These are phyloP conservation scores for Brachynemurus nebulosus DNA, from an alignment of 2,888 invertebrate species.

Conservation along the genomic window DNA sequence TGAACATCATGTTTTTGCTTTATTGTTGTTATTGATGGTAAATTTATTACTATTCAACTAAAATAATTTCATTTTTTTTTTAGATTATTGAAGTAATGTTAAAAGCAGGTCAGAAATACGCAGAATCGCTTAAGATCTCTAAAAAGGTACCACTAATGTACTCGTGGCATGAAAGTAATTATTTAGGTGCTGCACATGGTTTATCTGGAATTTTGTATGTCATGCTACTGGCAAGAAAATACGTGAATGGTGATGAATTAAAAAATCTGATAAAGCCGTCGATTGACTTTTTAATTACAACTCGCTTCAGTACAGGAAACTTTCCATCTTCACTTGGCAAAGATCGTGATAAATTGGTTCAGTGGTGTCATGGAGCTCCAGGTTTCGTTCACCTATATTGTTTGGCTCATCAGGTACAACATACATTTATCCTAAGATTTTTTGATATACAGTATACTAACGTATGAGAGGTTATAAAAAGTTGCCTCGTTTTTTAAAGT, in stretches of 20 bases:
- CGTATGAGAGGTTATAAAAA: no score
- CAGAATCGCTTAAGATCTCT: slow-evolving; percentile 24
- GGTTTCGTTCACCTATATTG: slow-evolving; percentile 62
- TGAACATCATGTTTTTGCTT: no score
- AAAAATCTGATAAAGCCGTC: slow-evolving; percentile 45
- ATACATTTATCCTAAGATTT: neutral
- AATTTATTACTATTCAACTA: slow-evolving; percentile 22
- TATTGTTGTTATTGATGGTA: no score
- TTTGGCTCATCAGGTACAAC: slow-evolving; percentile 48
- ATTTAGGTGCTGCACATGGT: slow-evolving; percentile 85
- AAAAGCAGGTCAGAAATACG: slow-evolving; percentile 46
- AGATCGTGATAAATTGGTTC: slow-evolving; percentile 59
- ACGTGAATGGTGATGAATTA: slow-evolving; percentile 42
- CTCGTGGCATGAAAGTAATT: slow-evolving; percentile 75
- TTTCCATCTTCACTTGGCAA: slow-evolving; percentile 65
- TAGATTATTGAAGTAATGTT: slow-evolving; percentile 50
- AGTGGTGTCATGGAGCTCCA: slow-evolving; percentile 93
- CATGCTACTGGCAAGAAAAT: slow-evolving; percentile 55
- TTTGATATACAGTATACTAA: neutral
- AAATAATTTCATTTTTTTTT: slow-evolving; percentile 18
- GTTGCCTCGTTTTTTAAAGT: no score
- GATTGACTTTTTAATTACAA: slow-evolving; percentile 44
- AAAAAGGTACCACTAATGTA: slow-evolving; percentile 56
- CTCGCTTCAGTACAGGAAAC: slow-evolving; percentile 49
- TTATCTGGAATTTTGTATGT: slow-evolving; percentile 71